Percentiles rank a stretch among this genome's conserved stretches.
These are phyloP conservation scores for Gasterosteus nipponicus DNA, from an alignment of 2,113 vertebrate species.

Conservation along the genomic window DNA sequence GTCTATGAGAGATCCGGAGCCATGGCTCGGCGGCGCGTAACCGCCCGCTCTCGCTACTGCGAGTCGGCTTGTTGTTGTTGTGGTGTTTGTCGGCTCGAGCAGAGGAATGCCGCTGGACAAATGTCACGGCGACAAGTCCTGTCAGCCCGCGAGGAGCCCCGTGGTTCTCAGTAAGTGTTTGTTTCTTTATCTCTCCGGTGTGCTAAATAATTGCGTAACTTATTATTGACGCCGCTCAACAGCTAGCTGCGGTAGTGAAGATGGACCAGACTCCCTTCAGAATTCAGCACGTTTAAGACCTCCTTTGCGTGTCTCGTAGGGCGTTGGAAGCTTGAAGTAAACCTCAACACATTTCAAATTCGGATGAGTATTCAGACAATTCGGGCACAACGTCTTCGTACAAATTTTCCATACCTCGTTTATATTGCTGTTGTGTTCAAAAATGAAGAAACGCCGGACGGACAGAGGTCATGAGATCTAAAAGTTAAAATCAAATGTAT, in stretches of 20 bases:
- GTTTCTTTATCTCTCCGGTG: background rate
- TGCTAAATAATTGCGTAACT: constrained; percentile 15
- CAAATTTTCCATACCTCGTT: no score
- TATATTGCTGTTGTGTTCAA: no score
- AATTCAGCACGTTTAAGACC: background rate
- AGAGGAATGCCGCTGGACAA: constrained; percentile 50
- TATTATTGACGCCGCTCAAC: background rate
- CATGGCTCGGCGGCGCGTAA: constrained; percentile 69
- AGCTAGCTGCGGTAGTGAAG: background rate
- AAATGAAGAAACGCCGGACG: no score
- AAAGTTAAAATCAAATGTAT: no score
- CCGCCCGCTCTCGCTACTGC: constrained; percentile 42
- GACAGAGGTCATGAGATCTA: no score
- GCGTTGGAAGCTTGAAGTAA: background rate
- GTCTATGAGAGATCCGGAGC: constrained; percentile 67
- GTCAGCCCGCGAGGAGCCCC: constrained; percentile 66
- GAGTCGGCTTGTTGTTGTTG: constrained; percentile 46
- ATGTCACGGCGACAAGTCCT: constrained; percentile 49
- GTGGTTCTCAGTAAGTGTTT: constrained; percentile 82
- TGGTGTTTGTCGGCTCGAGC: constrained; percentile 32
- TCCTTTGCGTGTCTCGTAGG: background rate
- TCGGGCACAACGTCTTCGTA: no score
- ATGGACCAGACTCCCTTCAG: background rate
- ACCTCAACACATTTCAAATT: background rate
- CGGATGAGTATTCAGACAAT: no score